Base-by-base conservation (phyloP, 2,113 vertebrate genomes). In the Pao palembangensis region DNA sequence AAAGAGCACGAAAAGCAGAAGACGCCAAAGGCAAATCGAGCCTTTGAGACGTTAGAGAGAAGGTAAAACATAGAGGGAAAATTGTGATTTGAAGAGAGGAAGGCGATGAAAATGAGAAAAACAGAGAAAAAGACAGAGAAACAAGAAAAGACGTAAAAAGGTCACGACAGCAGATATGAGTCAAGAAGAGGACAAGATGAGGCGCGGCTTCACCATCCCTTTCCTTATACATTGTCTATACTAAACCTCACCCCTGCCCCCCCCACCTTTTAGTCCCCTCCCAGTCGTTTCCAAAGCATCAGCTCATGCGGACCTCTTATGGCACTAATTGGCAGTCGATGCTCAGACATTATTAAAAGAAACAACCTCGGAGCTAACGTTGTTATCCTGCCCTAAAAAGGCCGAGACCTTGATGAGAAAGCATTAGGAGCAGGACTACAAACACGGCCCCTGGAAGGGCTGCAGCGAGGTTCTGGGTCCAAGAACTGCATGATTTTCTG, bases 281-380 rank as follows among this genome's bases (percentile, higher is more conserved):
- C 42, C 10, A 11, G 58, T 41, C 21, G 59, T 28, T 23, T 66
- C 67, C 54, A 67, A 16, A 58, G 53, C n/a, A 41, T 47, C 38
- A 1, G 23, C 51, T 20, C 18, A 62, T 34, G 41, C 17, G 21
- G 42, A 53, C 60, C 47, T 66, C 23, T 49, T 21, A 19, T 41
- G n/a, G 53, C 75, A 64, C 64, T 84, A 82, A 85, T 72, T 81
- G 78, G 58, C 58, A 52, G 20, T 66, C 68, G 52, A 70, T 52
- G 50, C 48, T 57, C 57, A 54, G 65, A 67, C 61, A 23, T 64
- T 61, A 63, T 52, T 56, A 55, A 64, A 47, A 15, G 43, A 44
- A 54, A 61, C 42, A 64, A 65, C 15, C 8, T 0, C 18, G 46
- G 6, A 61, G 58, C 52, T 38, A 44, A 64, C 59, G 2, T 73